Evolutionary conservation across 1,140 invertebrate species (phyloP).

Genomic region (Eufriesea mexicana): DNA sequence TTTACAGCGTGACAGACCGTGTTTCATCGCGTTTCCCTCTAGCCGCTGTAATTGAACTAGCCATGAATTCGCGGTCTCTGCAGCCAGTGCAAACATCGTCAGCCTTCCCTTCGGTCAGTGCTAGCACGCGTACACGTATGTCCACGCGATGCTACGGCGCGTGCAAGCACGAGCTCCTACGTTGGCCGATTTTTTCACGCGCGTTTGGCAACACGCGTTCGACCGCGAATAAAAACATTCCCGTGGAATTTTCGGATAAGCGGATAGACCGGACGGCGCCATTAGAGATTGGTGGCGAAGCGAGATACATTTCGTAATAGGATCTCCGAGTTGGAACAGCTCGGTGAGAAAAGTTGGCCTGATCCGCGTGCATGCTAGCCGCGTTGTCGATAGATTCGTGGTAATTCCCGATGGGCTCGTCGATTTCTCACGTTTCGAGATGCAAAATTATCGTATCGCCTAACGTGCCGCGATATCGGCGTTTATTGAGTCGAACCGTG

Average conservation of each 20-base stretch:
- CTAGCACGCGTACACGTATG: background rate
- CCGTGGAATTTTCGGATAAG: background rate
- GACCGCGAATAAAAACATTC: background rate
- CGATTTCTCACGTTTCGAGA: too few relatives aligned
- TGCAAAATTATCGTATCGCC: too few relatives aligned
- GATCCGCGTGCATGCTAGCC: background rate
- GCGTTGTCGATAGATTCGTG: background rate
- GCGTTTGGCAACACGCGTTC: too few relatives aligned
- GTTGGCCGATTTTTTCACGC: background rate
- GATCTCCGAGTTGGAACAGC: background rate
- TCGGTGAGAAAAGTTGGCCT: slow-evolving; percentile 19
- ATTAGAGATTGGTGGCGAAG: background rate
- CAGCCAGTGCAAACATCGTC: background rate
- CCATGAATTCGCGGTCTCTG: background rate
- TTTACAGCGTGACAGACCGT: slow-evolving; percentile 50
- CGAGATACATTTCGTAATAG: slow-evolving; percentile 34
- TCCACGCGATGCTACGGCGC: background rate
- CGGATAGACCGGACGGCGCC: slow-evolving; percentile 2
- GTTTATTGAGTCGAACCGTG: too few relatives aligned
- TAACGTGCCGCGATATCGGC: too few relatives aligned
- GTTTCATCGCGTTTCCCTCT: slow-evolving; percentile 30
- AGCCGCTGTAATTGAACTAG: slow-evolving; percentile 49
- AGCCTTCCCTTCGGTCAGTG: background rate
- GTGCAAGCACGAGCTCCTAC: background rate
- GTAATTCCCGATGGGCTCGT: background rate